Evolutionary conservation across 2,797 vertebrate species (phyloP).

Genomic region (Pteropus rufus): DNA sequence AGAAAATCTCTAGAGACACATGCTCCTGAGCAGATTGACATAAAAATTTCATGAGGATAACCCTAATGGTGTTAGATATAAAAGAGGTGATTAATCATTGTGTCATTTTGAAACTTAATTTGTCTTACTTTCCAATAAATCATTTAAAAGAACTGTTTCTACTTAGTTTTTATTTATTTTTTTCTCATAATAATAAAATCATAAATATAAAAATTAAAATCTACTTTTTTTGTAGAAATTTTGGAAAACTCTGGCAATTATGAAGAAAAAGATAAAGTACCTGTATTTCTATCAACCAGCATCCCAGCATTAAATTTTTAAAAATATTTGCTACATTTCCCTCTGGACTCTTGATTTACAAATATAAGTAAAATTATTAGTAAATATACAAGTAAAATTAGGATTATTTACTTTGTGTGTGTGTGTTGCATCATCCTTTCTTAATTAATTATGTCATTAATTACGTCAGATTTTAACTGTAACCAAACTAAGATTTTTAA

Average conservation of each 20-base stretch:
- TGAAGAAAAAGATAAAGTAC: background rate
- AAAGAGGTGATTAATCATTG: background rate
- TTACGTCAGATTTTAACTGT: background rate
- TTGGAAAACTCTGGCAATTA: constrained; percentile 1
- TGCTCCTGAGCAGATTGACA: background rate
- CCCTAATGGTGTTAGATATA: background rate
- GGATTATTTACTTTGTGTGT: background rate
- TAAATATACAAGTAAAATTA: background rate
- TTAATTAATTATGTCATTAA: background rate
- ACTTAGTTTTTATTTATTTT: constrained; percentile 21
- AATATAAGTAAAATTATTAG: background rate
- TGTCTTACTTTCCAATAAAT: constrained; percentile 32
- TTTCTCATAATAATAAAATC: background rate
- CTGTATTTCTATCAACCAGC: background rate
- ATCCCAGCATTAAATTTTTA: background rate
- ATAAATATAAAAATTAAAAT: constrained; percentile 23
- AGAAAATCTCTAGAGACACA: constrained; percentile 1
- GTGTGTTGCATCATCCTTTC: background rate
- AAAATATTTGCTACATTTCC: background rate
- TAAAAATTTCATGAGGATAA: constrained; percentile 48
- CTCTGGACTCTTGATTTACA: background rate
- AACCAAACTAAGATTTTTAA: constrained; percentile 2
- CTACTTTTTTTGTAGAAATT: background rate
- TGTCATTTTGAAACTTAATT: constrained; percentile 8
- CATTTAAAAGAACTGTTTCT: background rate